A percentile compares a stretch with the other conserved stretches of the same genome.
These are phyloP conservation scores for Eremophila alpestris DNA, from an alignment of 2,797 vertebrate species.

Conservation along the genomic window DNA sequence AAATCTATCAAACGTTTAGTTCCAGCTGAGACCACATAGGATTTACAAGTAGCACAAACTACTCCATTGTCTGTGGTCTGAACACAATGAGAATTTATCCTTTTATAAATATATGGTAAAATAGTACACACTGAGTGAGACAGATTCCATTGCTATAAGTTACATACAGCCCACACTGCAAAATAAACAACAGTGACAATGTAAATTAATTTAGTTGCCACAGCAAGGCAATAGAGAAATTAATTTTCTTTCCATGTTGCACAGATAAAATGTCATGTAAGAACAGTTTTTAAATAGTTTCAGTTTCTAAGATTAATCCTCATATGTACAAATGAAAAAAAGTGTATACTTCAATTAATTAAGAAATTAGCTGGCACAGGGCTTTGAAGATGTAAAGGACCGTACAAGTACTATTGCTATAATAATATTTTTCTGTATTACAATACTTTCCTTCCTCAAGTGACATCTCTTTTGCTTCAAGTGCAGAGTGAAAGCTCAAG, in stretches of 20 bases:
- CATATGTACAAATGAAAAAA: neutral
- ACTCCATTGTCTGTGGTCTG: neutral
- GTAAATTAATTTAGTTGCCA: neutral
- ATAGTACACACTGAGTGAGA: neutral
- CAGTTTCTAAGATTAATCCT: constrained; percentile 3
- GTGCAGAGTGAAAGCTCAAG: neutral
- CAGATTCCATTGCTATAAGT: neutral
- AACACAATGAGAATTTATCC: neutral
- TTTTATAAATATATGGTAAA: neutral
- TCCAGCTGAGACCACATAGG: neutral
- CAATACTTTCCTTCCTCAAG: neutral
- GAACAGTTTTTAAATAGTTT: neutral
- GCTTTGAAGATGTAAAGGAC: neutral
- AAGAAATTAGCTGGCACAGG: neutral
- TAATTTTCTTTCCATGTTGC: neutral
- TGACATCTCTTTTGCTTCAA: neutral
- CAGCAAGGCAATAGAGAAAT: neutral
- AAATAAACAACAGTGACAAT: neutral
- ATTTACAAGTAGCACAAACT: neutral
- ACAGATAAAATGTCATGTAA: neutral
- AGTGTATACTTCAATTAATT: neutral
- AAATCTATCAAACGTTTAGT: neutral
- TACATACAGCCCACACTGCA: neutral
- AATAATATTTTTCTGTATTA: constrained; percentile 35
- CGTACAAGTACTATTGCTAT: neutral